Conservation (phyloP, 2,113 vertebrate species). For the Sciurus niger region DNA sequence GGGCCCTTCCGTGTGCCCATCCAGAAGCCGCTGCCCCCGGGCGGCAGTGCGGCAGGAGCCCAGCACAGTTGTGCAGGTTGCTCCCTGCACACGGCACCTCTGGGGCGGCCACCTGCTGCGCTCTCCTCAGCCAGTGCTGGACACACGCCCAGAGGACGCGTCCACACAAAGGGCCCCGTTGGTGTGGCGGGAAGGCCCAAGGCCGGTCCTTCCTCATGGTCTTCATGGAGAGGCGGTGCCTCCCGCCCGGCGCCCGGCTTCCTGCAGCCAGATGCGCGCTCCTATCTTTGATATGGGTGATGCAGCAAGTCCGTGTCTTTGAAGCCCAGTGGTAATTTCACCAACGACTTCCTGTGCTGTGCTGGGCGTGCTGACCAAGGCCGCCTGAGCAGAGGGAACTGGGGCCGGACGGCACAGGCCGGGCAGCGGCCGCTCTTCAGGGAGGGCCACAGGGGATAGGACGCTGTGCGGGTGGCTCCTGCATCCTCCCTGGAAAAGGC, state of each 20-base stretch:
- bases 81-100: not conserved
- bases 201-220: not conserved
- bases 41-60: not conserved
- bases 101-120: fast-evolving
- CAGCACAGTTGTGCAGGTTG: not conserved
- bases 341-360: not conserved
- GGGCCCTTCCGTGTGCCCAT: fast-evolving
- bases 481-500: not conserved
- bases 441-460: no score
- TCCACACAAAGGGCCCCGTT: no score
- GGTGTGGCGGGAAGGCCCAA: not conserved
- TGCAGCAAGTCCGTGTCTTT: not conserved
- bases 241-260: not conserved
- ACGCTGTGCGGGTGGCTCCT: no score
- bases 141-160: not conserved
- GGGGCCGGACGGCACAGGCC: no score
- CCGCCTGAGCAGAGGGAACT: no score
- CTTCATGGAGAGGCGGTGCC: not conserved
- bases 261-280: not conserved
- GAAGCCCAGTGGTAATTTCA: not conserved
- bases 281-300: not conserved
- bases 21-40: not conserved
- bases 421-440: no score
- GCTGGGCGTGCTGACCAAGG: fast-evolving
- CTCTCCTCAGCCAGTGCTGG: no score